Evolutionary conservation across 2,113 vertebrate genomes (phyloP).

Genomic region (Rhinogobius similis): DNA sequence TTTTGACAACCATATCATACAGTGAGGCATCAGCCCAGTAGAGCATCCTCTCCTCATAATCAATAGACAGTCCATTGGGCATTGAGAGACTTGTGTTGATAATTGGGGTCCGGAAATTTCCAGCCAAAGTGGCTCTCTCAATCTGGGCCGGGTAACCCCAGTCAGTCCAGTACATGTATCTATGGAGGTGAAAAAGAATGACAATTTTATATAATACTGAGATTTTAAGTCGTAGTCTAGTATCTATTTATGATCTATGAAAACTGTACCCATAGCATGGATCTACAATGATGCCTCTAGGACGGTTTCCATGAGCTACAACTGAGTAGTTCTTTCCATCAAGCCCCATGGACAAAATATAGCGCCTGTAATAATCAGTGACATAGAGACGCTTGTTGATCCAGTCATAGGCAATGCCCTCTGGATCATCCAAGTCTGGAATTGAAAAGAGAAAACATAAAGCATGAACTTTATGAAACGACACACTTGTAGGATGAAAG

Average conservation of each 20-base stretch:
- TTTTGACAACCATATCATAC: conserved; percentile 55
- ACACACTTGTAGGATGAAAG: neutral
- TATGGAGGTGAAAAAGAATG: no score
- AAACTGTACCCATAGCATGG: conserved; percentile 87
- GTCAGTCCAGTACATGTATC: conserved; percentile 80
- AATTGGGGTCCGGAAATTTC: conserved; percentile 69
- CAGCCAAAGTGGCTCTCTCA: conserved; percentile 73
- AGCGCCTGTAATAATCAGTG: conserved; percentile 84
- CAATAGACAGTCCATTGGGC: conserved; percentile 72
- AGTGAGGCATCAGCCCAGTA: conserved; percentile 74
- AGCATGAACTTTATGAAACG: neutral
- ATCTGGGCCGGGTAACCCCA: conserved; percentile 75
- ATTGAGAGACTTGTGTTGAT: conserved; percentile 61
- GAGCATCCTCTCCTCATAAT: conserved; percentile 75
- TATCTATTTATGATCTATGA: neutral
- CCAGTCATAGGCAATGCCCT: conserved; percentile 94
- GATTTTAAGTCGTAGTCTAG: neutral
- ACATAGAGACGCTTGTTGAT: conserved; percentile 89
- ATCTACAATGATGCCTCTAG: conserved; percentile 86
- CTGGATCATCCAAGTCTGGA: conserved; percentile 82
- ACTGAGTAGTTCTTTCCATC: conserved; percentile 84
- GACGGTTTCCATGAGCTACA: conserved; percentile 80
- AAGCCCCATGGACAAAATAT: conserved; percentile 84
- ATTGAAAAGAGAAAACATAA: conserved; percentile 7
- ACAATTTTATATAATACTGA: no score